Evolutionary conservation across 2,113 vertebrate genomes (phyloP).

Genomic region (Condylura cristata): DNA sequence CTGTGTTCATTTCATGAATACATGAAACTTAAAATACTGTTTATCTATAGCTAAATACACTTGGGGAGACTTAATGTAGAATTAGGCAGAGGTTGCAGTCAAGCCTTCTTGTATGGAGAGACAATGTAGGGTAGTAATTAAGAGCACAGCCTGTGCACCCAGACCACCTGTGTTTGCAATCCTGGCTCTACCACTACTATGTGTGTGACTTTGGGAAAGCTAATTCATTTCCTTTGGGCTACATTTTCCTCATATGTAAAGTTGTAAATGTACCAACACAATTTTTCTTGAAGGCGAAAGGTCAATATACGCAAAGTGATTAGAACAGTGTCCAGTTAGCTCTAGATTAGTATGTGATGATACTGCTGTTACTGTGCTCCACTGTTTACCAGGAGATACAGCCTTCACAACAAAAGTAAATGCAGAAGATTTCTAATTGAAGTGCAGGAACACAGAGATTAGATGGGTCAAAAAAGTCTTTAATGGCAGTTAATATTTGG

Average conservation of each 20-base stretch:
- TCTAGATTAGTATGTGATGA: neutral
- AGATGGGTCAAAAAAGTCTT: neutral
- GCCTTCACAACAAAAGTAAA: neutral
- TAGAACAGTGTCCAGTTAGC: neutral
- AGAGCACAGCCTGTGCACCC: neutral
- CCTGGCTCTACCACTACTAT: neutral
- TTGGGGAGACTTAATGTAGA: neutral
- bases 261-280: neutral
- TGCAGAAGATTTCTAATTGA: neutral
- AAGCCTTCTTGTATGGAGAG: neutral
- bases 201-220: neutral
- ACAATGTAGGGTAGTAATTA: fast-evolving
- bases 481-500: neutral
- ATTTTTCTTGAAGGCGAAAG: neutral
- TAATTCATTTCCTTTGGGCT: neutral
- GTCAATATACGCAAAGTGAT: neutral
- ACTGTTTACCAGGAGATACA: neutral
- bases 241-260: neutral
- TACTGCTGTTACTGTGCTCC: too few species aligned
- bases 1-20: neutral
- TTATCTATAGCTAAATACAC: neutral
- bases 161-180: neutral
- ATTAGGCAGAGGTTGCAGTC: neutral
- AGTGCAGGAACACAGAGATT: neutral
- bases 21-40: neutral